Base-by-base conservation (phyloP, 1,140 invertebrate genomes). In the Drosophila grimshawi region DNA sequence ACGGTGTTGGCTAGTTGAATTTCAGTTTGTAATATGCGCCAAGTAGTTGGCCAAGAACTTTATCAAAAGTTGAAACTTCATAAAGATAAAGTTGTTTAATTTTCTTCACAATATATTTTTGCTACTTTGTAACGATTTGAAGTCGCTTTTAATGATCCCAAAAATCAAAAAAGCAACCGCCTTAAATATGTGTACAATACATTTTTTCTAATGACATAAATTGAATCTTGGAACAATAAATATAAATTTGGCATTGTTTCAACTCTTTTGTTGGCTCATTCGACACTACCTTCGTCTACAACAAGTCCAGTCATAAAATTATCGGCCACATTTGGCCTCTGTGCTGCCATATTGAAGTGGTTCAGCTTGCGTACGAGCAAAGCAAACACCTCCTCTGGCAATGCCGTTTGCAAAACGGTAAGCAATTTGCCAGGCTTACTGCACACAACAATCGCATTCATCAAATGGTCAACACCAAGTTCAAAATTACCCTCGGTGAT, bases 401-500 rank as follows among this genome's bases (percentile, higher is more conserved):
- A 94, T 35, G 97, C 98, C 92, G 97, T 97, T 92, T 98, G 97
- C n/a, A 99, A 93, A 41, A 95, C 94, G 92, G 97, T 95, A 6
- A 99, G 93, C 8, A 99, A 93, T 89, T 98, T 97, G 74, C 97
- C 95, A 0, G 98, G 97, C 91, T 99, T 97, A 11, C 97, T 97
- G 93, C 98, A 99, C 1, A 99, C 96, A 3, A 97, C 96, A 37
- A 99, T 96, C 5, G 98, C 98, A 92, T 98, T 98, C 48, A 96
- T 96, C 57, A 99, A 94, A 93, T 99, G 98, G 86, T 98, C 97
- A 30, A 98, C 96, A 52, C 97, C 98, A 19, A 95, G 95, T 62
- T 98, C 97, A 57, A 98, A 90, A 74, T 98, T 96, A 45, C 98
- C 98, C 65, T 93, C 93, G 4, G 95, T 95, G 75, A 99, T 93